Base-by-base conservation (phyloP, 2,797 vertebrate genomes). In the Neosilurus mollespiculum region DNA sequence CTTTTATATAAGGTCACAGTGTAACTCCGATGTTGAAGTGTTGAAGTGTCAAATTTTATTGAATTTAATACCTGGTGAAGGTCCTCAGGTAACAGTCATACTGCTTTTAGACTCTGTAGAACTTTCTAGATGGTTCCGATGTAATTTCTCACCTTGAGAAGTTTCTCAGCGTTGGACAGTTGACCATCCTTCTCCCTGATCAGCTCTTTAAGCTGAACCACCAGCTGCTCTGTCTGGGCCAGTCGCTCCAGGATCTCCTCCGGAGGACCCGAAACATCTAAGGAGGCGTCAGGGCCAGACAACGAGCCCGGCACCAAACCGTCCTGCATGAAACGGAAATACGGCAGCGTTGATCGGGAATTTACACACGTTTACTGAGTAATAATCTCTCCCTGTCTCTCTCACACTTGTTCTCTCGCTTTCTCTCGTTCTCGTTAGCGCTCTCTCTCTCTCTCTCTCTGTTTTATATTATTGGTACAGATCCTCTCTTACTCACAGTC, bases 201-300 rank as follows among this genome's bases (percentile, higher is more conserved):
- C 83, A 97, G 89, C 79, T 95, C 95, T 89, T 98, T 99, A 82
- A 99, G 92, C 87, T 98, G 96, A 51, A 94, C 92, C 81, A 98
- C 96, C 71, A 98, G 92, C 71, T 95, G 93, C 75, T 99, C 97
- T 67, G 96, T 93, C 83, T 96, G 94, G 79, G 95, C 92, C 86
- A 99, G 91, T 78, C 94, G 95, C 85, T 97, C 96, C 90, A 93
- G 58, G 61, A 93, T 86, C 56, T 98, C 96, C 83, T 97, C 95
- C 0, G 90, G 88, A 22, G 82, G 82, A 90, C 85, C 93, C 86
- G 75, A 89, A 59, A 87, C 88, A 54, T 62, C 66, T 58, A 89
- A 54, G 87, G 90, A 78, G 61, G 78, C 89, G 9, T 16, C 83
- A n/a, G 89, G 90, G 2, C 16, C 81, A 0, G 84, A 65, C 15